A percentile compares a stretch with the other conserved stretches of the same genome.
Conservation (phyloP, 2,113 vertebrate species). For the Herpetotheres cachinnans region DNA sequence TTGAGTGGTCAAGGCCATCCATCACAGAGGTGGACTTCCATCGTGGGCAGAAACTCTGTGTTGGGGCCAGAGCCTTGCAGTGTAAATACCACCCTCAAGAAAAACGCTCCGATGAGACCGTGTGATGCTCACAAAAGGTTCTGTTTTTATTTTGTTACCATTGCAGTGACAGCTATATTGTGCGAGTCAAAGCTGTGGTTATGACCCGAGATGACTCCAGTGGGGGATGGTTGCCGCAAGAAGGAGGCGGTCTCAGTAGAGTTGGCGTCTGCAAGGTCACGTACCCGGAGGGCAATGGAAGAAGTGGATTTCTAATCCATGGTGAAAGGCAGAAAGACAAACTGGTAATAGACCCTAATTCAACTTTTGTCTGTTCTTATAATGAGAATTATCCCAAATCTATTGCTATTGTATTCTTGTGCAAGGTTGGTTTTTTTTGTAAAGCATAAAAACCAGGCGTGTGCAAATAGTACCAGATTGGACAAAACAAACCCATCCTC, state of each 20-base stretch:
- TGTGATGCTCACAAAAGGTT: conserved; percentile 48
- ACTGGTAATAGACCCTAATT: conserved; percentile 83
- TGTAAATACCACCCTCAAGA: not conserved
- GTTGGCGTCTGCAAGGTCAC: conserved; percentile 97
- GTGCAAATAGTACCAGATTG: not conserved
- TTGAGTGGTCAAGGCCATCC: not conserved
- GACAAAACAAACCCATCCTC: not conserved
- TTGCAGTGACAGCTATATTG: conserved; percentile 99
- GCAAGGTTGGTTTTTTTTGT: not conserved
- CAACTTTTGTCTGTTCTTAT: conserved; percentile 38
- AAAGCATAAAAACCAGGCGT: not conserved
- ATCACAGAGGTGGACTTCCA: rapidly evolving
- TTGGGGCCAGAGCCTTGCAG: rapidly evolving
- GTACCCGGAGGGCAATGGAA: conserved; percentile 85
- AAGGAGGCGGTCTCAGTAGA: conserved; percentile 93
- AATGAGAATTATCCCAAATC: conserved; percentile 10
- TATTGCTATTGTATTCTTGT: conserved; percentile 26
- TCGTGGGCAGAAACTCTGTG: rapidly evolving
- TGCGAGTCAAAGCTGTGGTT: conserved; percentile 99
- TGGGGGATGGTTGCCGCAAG: conserved; percentile 97
- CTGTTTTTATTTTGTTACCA: conserved; percentile 57
- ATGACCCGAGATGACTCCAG: conserved; percentile 99
- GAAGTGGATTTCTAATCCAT: conserved; percentile 94
- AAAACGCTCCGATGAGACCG: not conserved
- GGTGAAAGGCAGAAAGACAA: conserved; percentile 97